These are phyloP conservation scores for Tachuris rubrigastra DNA, from an alignment of 2,113 vertebrate genomes.

Conservation along the genomic window DNA sequence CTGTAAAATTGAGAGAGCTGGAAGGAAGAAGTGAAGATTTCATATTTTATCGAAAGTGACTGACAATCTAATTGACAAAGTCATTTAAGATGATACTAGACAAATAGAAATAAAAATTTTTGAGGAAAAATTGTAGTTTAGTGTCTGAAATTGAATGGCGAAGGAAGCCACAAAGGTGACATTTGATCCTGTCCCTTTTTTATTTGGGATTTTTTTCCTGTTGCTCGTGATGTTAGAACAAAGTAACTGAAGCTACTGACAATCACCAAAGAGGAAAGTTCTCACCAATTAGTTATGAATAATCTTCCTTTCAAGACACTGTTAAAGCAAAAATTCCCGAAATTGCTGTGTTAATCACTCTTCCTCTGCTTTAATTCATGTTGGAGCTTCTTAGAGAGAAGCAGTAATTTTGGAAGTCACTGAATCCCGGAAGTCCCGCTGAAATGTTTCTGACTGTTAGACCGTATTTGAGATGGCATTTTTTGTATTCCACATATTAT, in stretches of 20 bases:
- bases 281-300: neutral
- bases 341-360: neutral
- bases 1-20: neutral
- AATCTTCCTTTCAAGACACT: neutral
- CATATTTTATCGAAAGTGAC: neutral
- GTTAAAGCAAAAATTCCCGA: neutral
- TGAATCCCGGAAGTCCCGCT: neutral
- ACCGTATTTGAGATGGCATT: neutral
- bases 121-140: neutral
- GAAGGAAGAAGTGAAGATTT: neutral
- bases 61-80: neutral
- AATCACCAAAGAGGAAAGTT: neutral
- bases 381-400: neutral
- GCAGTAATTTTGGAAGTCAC: neutral
- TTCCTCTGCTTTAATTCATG: neutral
- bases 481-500: neutral
- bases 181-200: neutral
- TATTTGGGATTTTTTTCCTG: neutral
- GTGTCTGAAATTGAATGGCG: neutral
- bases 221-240: neutral
- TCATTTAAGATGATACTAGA: neutral
- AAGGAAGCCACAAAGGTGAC: neutral
- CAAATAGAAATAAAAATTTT: neutral
- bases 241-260: neutral
- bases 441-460: neutral